These are phyloP conservation scores for Syrrhaptes paradoxus DNA, from an alignment of 2,113 vertebrate species.

Conservation along the genomic window DNA sequence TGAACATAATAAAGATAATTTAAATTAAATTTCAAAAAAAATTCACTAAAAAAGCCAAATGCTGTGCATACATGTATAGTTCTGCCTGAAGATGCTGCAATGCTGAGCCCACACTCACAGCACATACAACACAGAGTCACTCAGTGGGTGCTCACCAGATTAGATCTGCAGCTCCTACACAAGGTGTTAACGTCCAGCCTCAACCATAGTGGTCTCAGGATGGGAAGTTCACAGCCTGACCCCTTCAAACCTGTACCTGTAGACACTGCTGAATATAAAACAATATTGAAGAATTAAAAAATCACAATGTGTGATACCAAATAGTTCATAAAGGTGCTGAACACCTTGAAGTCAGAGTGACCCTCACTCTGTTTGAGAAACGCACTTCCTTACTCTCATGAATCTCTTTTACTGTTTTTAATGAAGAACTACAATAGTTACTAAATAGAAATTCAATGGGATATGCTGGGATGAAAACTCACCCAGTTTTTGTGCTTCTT, in stretches of 20 bases:
- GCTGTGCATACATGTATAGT: no score
- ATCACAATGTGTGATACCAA: background rate
- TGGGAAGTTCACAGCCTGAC: background rate
- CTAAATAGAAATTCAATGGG: background rate
- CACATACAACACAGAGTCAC: background rate
- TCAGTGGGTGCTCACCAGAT: background rate
- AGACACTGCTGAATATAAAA: background rate
- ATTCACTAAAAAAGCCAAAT: background rate
- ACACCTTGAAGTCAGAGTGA: background rate
- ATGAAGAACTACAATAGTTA: background rate
- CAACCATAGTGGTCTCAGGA: background rate
- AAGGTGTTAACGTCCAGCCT: background rate
- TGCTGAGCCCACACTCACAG: background rate
- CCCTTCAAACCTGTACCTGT: background rate
- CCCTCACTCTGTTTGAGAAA: background rate
- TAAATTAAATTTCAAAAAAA: background rate
- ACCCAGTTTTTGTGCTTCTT: constrained; percentile 9
- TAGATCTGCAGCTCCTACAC: background rate
- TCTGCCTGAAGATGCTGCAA: background rate
- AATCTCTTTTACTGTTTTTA: background rate
- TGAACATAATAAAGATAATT: background rate
- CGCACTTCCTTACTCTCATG: background rate
- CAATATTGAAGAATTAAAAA: background rate
- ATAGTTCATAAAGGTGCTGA: background rate
- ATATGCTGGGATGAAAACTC: background rate